Evolutionary conservation across 1,140 invertebrate genomes (phyloP), one percentile per base, ranked within the genome.

Genomic region (Drosophila teissieri): DNA sequence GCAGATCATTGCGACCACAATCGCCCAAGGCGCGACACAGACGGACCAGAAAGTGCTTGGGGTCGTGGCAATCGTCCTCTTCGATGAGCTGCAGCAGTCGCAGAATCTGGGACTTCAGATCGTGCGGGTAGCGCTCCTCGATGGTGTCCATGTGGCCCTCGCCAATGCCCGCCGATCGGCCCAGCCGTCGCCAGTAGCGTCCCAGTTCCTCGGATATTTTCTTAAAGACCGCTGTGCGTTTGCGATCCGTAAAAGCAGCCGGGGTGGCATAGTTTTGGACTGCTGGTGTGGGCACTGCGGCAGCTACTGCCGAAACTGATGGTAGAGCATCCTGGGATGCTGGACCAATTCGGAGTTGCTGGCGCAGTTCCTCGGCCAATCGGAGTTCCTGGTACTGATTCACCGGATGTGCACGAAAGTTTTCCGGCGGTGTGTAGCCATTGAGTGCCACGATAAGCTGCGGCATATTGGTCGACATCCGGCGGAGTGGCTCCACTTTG

Each of bases 161-260:
- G 27, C 74, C 80, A 22, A 94, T 74, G 37, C 80, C 73, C 17
- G 94, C 69, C 60, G 85, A 73, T 60, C 94, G 91, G 0, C 93
- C 93, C 19, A 94, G 80, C n/a, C 92, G 84, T 69, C 92, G 92
- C 94, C 94, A 94, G 46, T 90, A 86, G n/a, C 83, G 91, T 6
- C 94, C 94, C 19, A 94, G 61, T 62, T 92, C 86, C 57, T 91
- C 74, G 0, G 85, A 76, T 6, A 92, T 58, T 46, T 83, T 67
- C 17, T 82, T 86, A 22, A 72, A 91, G 2, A 92, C 60, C 1
- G 82, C 89, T 0, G 56, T 15, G 0, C 91, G 82, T 34, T 92
- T 92, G 24, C 69, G 39, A 6, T 80, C 73, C 11, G 80, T 80
- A 12, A 89, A 78, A 2, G 51, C 67, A n/a, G 49, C 64, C 8